A percentile compares a stretch with the other conserved stretches of the same genome.
Conservation (phyloP, 2,797 vertebrate genomes). For the Botia almorhae region DNA sequence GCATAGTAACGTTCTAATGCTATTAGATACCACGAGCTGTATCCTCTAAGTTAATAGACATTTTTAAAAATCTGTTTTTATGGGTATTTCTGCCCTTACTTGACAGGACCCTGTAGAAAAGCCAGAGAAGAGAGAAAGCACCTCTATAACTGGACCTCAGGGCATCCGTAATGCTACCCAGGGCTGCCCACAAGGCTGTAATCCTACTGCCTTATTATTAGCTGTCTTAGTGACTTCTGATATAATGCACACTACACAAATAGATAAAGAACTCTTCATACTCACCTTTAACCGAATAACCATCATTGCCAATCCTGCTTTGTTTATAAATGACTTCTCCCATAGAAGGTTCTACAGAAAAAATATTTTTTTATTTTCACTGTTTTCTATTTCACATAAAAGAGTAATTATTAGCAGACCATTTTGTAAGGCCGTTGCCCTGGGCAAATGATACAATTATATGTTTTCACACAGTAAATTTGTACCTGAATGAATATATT, state of each 20-base stretch:
- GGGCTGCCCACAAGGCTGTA: too few relatives aligned
- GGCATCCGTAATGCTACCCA: background rate
- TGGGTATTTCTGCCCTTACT: background rate
- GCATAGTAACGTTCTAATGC: too few relatives aligned
- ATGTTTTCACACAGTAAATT: background rate
- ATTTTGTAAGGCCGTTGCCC: background rate
- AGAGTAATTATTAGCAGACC: background rate
- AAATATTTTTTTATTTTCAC: background rate
- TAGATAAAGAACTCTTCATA: background rate
- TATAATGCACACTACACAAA: background rate
- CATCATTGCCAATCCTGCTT: constrained; percentile 83
- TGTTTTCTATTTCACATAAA: background rate
- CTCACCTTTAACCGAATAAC: constrained; percentile 91
- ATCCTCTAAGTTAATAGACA: too few relatives aligned
- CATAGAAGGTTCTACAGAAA: constrained; percentile 88
- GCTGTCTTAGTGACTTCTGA: too few relatives aligned
- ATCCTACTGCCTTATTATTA: too few relatives aligned
- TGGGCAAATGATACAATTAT: too few relatives aligned
- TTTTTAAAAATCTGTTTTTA: background rate
- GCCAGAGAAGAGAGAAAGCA: too few relatives aligned
- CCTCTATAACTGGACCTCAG: background rate
- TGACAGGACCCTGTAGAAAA: background rate
- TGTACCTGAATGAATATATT: constrained; percentile 92
- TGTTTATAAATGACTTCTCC: constrained; percentile 90
- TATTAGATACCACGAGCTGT: too few relatives aligned